Conservation (phyloP, 2,113 vertebrate species). For the Typhlomys cinereus region DNA sequence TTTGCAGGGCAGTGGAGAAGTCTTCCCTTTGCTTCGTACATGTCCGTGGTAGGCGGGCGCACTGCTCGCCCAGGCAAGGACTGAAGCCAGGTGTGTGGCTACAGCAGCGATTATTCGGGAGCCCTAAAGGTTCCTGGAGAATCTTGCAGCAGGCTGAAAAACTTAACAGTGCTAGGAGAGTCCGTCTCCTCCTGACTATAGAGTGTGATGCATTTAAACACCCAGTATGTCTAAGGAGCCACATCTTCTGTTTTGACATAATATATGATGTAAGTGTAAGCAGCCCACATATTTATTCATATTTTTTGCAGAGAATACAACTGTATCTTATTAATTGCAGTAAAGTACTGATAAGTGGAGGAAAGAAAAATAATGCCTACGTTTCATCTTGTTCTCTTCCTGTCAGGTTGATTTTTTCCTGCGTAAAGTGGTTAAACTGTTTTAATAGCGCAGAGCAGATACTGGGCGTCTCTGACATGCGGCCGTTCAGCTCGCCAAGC, state of each 20-base stretch:
- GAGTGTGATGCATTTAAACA: neutral
- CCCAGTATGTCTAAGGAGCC: neutral
- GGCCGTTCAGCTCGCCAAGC: neutral
- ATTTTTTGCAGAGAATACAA: neutral
- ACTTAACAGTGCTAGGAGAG: constrained; percentile 26
- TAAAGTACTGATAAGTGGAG: constrained; percentile 13
- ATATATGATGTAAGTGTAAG: neutral
- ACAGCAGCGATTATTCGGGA: neutral
- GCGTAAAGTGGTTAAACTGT: neutral
- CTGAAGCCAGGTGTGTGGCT: neutral
- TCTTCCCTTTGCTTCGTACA: neutral
- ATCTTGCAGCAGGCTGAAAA: neutral
- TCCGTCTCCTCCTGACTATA: neutral
- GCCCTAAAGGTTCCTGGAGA: neutral
- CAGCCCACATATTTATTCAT: neutral
- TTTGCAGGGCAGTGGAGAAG: neutral
- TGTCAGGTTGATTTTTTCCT: neutral
- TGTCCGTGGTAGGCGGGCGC: neutral
- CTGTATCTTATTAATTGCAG: neutral
- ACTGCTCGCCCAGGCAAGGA: neutral
- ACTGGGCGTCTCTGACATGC: accelerated
- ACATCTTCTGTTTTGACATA: neutral
- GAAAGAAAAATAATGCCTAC: constrained; percentile 48
- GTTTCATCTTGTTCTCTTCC: neutral
- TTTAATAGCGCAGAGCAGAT: neutral